A percentile compares a stretch with the other conserved stretches of the same genome.
Evolutionary conservation across 2,888 invertebrate species (phyloP).

Genomic region (Torymus aiolomorphi): DNA sequence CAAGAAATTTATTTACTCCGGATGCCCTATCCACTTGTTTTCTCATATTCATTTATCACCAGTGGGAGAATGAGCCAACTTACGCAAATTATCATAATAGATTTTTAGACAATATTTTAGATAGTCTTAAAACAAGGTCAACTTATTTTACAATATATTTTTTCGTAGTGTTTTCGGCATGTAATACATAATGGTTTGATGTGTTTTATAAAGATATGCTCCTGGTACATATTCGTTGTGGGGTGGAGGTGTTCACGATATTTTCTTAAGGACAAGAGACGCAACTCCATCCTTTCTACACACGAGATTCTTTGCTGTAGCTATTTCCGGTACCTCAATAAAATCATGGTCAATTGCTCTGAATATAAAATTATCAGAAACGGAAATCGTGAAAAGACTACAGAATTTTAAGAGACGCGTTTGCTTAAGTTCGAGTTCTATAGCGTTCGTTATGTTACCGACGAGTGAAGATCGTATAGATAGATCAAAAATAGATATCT

Average conservation of each 20-base stretch:
- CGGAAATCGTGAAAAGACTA: conserved; percentile 35
- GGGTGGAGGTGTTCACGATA: conserved; percentile 48
- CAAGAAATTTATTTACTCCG: conserved; percentile 23
- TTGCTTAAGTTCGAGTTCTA: conserved; percentile 8
- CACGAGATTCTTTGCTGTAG: conserved; percentile 42
- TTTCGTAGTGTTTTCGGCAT: background rate
- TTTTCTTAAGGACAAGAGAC: conserved; percentile 36
- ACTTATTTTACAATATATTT: background rate
- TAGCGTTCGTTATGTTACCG: conserved; percentile 45
- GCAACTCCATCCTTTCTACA: conserved; percentile 12
- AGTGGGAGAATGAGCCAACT: conserved; percentile 44
- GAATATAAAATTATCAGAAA: conserved; percentile 9
- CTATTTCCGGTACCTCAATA: conserved; percentile 39
- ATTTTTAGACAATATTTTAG: conserved; percentile 39
- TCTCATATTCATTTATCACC: conserved; percentile 47
- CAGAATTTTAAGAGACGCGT: conserved; percentile 26
- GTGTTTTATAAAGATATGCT: conserved; percentile 21
- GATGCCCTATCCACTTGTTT: conserved; percentile 15
- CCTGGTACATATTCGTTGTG: conserved; percentile 45
- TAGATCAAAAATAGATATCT: conserved; percentile 24
- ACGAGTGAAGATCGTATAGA: background rate
- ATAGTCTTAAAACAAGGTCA: conserved; percentile 43
- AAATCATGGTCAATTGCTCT: conserved; percentile 50
- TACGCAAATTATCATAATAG: conserved; percentile 31
- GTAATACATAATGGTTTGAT: conserved; percentile 5